Evolutionary conservation across 2,888 invertebrate genomes (phyloP), one percentile per base, ranked within the genome.

Genomic region (Cryptophagus acutangulus): DNA sequence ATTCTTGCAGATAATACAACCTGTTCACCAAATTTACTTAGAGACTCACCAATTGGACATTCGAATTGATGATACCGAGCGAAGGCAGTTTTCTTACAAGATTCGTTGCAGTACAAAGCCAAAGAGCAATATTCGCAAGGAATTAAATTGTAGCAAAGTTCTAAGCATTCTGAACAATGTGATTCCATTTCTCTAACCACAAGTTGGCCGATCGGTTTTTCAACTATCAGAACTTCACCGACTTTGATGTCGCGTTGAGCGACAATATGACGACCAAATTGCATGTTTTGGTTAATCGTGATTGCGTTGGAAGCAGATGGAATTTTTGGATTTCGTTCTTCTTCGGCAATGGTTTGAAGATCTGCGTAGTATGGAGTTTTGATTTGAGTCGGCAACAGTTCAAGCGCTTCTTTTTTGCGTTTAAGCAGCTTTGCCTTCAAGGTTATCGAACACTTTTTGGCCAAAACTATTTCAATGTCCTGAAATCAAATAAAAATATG

Each of bases 161-260:
- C 72, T 38, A 84, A 69, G 59, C 90, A 90, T 48, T 81, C 70
- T 52, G 78, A 79, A 59, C 90, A 90, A 59, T 80, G 77, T 15
- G 74, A 76, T 20, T 73, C 63, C 51, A 74, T 74, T 8, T 74
- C 63, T 29, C 74, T 73, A 14, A 77, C 58, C 13, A 87, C 61
- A 1, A 81, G 69, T 1, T 76, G 72, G 14, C 78, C 73, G 62
- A 82, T 91, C 0, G 91, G 85, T 40, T 81, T 43, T 66, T 94
- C 94, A 31, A 83, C 71, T 1, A 79, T 81, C 24, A 94, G 63
- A 4, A 90, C 69, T 63, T 91, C 88, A 33, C 88, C 88, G 1
- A 84, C 78, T 49, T 71, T 63, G 41, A 89, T 78, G 58, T 83
- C 75, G 43, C 75, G 74, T 13, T 73, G 76, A 1, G 87, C 83